A percentile compares a stretch with the other conserved stretches of the same genome.
These are phyloP conservation scores for Lamprotornis superbus DNA, from an alignment of 2,113 vertebrate species.

Conservation along the genomic window DNA sequence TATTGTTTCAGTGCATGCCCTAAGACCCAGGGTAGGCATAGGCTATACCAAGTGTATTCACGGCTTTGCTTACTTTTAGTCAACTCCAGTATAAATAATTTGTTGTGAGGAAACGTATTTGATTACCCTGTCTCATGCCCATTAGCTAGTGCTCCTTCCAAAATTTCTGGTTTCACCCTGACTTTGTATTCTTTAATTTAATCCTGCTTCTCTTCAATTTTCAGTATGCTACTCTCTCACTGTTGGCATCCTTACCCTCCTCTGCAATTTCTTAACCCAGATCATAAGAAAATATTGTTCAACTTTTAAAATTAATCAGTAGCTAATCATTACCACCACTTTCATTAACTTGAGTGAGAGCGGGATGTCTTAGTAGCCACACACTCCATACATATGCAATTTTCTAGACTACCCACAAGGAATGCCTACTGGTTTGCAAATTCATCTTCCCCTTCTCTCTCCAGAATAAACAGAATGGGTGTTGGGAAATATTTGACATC, in stretches of 20 bases:
- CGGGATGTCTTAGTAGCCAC: neutral
- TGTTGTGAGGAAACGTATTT: neutral
- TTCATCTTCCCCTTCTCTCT: neutral
- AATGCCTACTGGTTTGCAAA: neutral
- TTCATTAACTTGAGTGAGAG: neutral
- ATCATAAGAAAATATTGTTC: neutral
- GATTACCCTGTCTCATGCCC: neutral
- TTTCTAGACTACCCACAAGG: neutral
- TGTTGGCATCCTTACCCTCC: neutral
- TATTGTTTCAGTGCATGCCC: fast-evolving
- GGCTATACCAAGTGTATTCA: neutral
- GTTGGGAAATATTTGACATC: neutral
- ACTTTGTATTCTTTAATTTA: neutral
- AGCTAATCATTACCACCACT: neutral
- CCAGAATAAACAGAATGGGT: neutral
- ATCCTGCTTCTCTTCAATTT: neutral
- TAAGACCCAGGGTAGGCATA: neutral
- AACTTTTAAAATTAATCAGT: neutral
- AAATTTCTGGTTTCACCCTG: neutral
- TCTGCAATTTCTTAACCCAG: neutral
- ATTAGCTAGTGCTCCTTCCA: neutral
- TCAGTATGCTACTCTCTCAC: neutral
- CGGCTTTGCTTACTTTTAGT: neutral
- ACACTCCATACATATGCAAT: neutral
- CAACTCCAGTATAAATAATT: neutral